Conservation (phyloP, 2,113 vertebrate genomes). For the Semnornis frantzii region DNA sequence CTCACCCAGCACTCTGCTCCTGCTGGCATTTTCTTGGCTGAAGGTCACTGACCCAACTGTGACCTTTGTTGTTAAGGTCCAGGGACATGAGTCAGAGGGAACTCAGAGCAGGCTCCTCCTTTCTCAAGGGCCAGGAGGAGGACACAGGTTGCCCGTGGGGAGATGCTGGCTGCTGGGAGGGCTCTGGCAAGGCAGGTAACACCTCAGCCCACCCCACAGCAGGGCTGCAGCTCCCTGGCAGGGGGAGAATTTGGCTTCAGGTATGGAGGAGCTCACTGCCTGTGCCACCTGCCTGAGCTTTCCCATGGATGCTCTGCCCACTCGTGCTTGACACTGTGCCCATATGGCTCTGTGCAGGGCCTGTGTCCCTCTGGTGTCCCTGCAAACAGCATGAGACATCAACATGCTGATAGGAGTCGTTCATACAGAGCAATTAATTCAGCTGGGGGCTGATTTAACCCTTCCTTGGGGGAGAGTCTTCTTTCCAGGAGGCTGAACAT, state of each 20-base stretch:
- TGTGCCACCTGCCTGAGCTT: not conserved
- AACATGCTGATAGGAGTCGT: not conserved
- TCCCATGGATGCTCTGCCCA: not conserved
- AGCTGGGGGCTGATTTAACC: not conserved
- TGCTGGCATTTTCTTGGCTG: accelerated
- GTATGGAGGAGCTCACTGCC: not conserved
- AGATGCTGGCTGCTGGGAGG: not conserved
- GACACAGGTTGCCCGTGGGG: not conserved
- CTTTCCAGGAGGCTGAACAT: not conserved
- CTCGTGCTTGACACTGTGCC: not conserved
- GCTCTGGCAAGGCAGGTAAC: not conserved
- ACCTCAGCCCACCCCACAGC: not conserved
- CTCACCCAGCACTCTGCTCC: not conserved
- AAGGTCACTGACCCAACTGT: too few relatives aligned
- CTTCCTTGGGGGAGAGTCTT: not conserved
- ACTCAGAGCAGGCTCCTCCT: not conserved
- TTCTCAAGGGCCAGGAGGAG: not conserved
- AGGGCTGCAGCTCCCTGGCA: accelerated
- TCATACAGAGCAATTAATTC: not conserved
- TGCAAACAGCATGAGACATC: not conserved
- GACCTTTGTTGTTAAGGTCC: not conserved
- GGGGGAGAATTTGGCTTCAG: accelerated
- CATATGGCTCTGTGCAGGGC: not conserved
- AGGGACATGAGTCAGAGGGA: not conserved
- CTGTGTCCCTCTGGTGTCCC: not conserved